Evolutionary conservation across 92 coral and sea anemone species (phyloP), one percentile per base, ranked within the genome.

Genomic region (Porites rus): DNA sequence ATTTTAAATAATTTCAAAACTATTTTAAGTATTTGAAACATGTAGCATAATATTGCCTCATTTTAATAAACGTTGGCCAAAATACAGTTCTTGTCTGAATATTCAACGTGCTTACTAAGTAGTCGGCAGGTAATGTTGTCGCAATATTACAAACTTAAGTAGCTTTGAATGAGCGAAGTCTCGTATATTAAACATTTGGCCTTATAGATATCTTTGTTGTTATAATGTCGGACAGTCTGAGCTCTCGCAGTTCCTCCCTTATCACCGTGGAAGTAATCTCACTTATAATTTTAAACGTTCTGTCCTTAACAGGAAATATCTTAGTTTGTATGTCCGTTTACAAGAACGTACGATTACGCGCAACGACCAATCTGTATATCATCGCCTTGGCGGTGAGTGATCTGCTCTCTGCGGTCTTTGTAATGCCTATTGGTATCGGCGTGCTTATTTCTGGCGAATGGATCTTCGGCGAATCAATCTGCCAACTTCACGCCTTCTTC

Each of bases 291-390:
- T 18, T 81, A 22, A 81, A 81, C 66, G 74, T 50, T 7, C 5
- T 69, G 65, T 65, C 75, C 19, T 46, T 81, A 13, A 1, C 52
- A 18, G 85, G 85, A 19, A 81, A 81, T 64, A 65, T 64, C 2
- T 52, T 81, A 8, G 77, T 81, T 10, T 68, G 77, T 9, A 16
- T 81, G 9, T 46, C 85, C 7, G 77, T 68, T 68, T 81, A 81
- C 76, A 65, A 22, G 16, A 81, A 81, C 65, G 69, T 12, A 2
- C 74, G 75, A 8, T 58, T 81, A 6, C 63, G 78, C 2, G 68
- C 85, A 18, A 81, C 85, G 2, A 81, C 85, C n/a, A 81, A 81
- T 52, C 12, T 68, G 9, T 81, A 81, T 43, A 69, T 81, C 50
- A 53, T 81, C 43, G 76, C 85, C 0, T 20, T 81, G 46, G 85